Evolutionary conservation across 2,888 invertebrate genomes (phyloP).

Genomic region (Stegophylla sp.): DNA sequence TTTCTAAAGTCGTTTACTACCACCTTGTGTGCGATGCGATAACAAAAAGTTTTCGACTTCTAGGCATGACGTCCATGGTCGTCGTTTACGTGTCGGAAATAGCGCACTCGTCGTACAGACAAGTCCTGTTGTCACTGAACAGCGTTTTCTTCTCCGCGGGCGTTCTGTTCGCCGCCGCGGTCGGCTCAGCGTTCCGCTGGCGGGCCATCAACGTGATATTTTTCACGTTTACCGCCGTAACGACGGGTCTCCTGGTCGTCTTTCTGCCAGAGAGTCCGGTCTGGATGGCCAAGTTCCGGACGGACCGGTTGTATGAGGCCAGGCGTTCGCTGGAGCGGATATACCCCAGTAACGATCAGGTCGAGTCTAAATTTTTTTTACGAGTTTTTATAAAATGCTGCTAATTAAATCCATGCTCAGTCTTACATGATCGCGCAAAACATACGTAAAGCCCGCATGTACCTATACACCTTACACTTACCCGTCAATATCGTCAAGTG

Average conservation of each 20-base stretch:
- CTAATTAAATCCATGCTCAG: not conserved
- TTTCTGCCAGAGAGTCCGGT: conserved; percentile 60
- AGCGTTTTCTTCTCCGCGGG: conserved; percentile 71
- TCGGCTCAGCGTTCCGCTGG: conserved; percentile 68
- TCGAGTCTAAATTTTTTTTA: not conserved
- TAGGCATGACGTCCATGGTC: conserved; percentile 68
- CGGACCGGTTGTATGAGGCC: not conserved
- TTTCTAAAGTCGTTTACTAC: no score
- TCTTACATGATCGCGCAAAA: not conserved
- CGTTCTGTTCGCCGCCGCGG: conserved; percentile 68
- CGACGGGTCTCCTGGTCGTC: not conserved
- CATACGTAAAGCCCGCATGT: no score
- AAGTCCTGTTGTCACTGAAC: conserved; percentile 69
- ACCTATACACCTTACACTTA: no score
- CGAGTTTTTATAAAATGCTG: not conserved
- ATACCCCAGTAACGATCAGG: conserved; percentile 50
- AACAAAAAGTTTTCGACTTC: not conserved
- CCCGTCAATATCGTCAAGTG: no score
- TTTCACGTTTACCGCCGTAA: conserved; percentile 41
- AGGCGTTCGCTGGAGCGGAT: conserved; percentile 34
- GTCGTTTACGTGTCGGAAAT: conserved; percentile 71
- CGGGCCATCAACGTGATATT: conserved; percentile 28
- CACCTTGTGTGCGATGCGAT: not conserved
- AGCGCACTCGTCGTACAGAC: conserved; percentile 67
- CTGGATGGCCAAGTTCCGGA: conserved; percentile 56